Evolutionary conservation across 2,888 invertebrate genomes (phyloP), one percentile per base, ranked within the genome.

Genomic region (Leptopterna dolabrata): DNA sequence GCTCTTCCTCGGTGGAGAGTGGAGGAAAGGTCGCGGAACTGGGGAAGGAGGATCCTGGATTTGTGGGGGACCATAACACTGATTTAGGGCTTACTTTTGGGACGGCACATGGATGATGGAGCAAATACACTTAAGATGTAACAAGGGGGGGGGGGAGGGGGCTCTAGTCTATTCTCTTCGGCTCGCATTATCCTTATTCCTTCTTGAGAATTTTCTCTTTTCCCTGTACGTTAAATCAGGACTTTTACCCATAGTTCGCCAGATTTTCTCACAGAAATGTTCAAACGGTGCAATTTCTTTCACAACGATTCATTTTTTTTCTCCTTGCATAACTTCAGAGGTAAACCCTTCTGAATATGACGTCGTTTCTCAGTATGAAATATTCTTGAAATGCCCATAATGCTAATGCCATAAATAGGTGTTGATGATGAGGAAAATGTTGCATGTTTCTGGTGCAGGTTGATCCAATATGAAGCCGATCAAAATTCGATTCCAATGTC

Each of bases 31-130:
- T 81, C 43, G 27, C 70, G 51, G 55, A 30, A 36, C 16, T 19
- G 27, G 47, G 51, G 29, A 11, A 51, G 71, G 78, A 55, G 71
- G 55, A 73, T 70, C 47, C 70, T 29, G 87, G 87, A 87, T 87
- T 87, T 87, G 87, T 87, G 87, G 87, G 81, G 81, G 81, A 55
- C 87, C 87, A 87, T 87, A 87, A 87, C 87, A 71, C 87, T 87
- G 87, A 87, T 87, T 87, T 87, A 87, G 55, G 70, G 76, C 81
- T 76, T 87, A 86, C 85, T 85, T 85, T 85, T 47, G 71, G 85
- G 85, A 47, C 11, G 85, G 85, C 85, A 73, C 85, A 45, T 73
- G 85, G 85, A 86, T 86, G 86, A 86, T 86, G 86, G 78, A 86
- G 85, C 85, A 85, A 85, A 85, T 85, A 85, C 70, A 19, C 83